Base-by-base conservation (phyloP, 2,888 invertebrate species). In the Ceriagrion tenellum region DNA sequence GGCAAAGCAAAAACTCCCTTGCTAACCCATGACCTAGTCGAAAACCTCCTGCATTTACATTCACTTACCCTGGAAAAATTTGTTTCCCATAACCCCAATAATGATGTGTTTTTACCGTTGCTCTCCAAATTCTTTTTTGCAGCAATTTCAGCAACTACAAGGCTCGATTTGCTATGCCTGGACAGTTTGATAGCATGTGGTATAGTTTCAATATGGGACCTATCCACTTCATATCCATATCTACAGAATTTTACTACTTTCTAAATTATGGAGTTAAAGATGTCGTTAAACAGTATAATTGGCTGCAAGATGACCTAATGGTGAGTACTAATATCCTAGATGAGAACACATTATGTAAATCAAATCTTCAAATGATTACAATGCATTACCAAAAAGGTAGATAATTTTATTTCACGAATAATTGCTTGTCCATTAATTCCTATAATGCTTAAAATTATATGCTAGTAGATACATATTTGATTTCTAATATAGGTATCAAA, bases 121-220 rank as follows among this genome's bases (percentile, higher is more conserved):
- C 47, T 47, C 47, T 59, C 59, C 95, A 96, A 96, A 95, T 96
- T 97, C 55, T 74, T 96, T 95, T 96, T 97, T 97, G 30, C 97
- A 99, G 99, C 96, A 99, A 99, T 97, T 99, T 99, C 97, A 99
- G 99, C 96, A 99, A 99, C 97, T 99, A 99, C 97, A 98, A 98
- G 96, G 98, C 98, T 95, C 98, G 99, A 40, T 99, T 99, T 97
- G 98, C 98, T 95, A 99, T 99, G 99, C 99, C 99, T 0, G 98
- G 98, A 40, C 97, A 97, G 30, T 97, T 97, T 10, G 98, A 98
- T 95, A 98, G 98, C 96, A 97, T 98, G 96, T 98, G 98, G 98
- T 99, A 98, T 97, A 99, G 99, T 96, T 99, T 99, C 96, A 98
- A 99, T 97, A 97, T 99, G 96, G 99, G 99, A 0, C 99, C 99